Evolutionary conservation across 2,888 invertebrate genomes (phyloP), one percentile per base, ranked within the genome.

Genomic region (Amblyteles armatorius): DNA sequence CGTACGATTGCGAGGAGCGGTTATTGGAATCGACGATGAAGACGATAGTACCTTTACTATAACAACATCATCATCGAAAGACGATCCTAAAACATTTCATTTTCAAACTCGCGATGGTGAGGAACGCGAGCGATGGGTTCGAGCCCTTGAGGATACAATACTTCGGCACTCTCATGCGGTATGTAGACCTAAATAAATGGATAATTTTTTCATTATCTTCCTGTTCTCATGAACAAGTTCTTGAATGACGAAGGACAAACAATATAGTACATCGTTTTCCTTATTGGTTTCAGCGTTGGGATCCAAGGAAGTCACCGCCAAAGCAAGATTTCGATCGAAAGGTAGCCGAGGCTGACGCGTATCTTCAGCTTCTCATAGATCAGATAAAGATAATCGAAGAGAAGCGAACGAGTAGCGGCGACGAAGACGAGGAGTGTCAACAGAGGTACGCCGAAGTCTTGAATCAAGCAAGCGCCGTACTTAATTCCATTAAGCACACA

Each of bases 41-140:
- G 99, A 99, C 94, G 99, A 99, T 94, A 98, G 99, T 92, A 99
- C 99, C 5, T 99, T 99, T 95, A 99, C 99, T 71, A 98, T 99
- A 91, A 99, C 99, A 5, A 94, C 94, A 11, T 92, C 93, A 3
- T 94, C 94, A 16, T 92, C 90, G 63, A 94, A 94, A 80, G 99
- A 99, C 72, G 99, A 99, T 94, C 98, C 99, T 91, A 99, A 99
- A 94, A 99, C 99, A 16, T 99, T 99, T 95, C 99, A 99, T 94
- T 99, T 99, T 94, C 99, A 99, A 96, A 99, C 99, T 26, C 96
- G 98, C 89, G 98, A 99, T 94, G 97, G 97, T 16, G 97, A 98
- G 78, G 99, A 99, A 93, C 95, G 99, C 74, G 99, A 99, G 93
- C 96, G 97, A 89, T 99, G 99, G 99, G 98, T 99, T 81, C 96